Conservation (phyloP, 2,113 vertebrate genomes). For the Hemichromis elongatus region DNA sequence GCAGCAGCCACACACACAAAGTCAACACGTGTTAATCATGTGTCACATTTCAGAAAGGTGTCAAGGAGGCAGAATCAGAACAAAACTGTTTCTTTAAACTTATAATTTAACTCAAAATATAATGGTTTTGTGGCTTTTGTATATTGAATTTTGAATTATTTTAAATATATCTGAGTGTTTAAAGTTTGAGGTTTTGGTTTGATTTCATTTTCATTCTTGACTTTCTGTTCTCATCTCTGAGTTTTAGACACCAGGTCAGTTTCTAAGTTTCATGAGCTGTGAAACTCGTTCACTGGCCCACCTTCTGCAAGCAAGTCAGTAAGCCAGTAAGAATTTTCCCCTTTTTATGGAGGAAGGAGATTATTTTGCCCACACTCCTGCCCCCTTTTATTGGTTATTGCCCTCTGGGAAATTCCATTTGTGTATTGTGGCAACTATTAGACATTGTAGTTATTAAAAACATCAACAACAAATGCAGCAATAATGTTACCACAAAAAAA, state of each 20-base stretch:
- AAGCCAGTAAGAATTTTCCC: neutral
- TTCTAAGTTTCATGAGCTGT: neutral
- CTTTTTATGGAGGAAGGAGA: neutral
- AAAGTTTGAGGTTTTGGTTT: neutral
- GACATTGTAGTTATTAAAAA: neutral
- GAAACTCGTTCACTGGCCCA: neutral
- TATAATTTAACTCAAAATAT: neutral
- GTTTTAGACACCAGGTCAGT: neutral
- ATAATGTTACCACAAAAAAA: neutral
- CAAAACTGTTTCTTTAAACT: neutral
- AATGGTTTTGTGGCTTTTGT: neutral
- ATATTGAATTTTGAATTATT: neutral
- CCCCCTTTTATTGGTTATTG: neutral
- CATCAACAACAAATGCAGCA: neutral
- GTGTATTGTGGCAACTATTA: neutral
- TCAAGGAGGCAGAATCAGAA: neutral
- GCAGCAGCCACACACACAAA: neutral
- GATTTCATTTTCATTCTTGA: neutral
- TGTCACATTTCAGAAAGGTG: neutral
- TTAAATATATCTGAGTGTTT: neutral
- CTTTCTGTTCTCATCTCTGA: neutral
- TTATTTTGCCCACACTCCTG: neutral
- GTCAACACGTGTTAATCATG: neutral
- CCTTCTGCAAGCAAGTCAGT: neutral
- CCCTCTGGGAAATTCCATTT: neutral